These are phyloP conservation scores for Cercocebus atys DNA, from an alignment of 2,113 vertebrate species.

Conservation along the genomic window DNA sequence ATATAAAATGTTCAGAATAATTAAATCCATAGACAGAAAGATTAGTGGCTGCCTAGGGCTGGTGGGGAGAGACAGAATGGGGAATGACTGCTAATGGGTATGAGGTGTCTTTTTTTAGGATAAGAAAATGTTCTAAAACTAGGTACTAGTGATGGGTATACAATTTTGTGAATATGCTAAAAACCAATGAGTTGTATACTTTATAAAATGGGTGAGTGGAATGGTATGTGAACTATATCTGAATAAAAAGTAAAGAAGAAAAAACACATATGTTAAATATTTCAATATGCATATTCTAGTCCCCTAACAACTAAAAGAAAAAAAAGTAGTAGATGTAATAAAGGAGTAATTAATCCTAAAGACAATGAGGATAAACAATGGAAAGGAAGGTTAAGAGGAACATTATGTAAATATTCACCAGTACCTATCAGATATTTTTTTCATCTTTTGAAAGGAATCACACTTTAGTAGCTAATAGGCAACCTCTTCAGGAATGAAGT, in stretches of 20 bases:
- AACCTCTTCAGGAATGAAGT: constrained; percentile 21
- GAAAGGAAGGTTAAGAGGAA: constrained; percentile 18
- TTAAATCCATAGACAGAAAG: neutral
- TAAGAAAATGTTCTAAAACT: constrained; percentile 21
- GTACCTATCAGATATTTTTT: neutral
- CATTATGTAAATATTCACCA: constrained; percentile 6
- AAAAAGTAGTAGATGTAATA: constrained; percentile 13
- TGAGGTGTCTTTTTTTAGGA: neutral
- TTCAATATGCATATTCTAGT: neutral
- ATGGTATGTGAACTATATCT: neutral
- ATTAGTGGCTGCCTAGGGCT: neutral
- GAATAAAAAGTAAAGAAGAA: constrained; percentile 7
- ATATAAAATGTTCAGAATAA: neutral
- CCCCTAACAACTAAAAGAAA: constrained; percentile 29
- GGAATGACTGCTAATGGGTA: neutral
- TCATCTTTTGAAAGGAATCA: constrained; percentile 5
- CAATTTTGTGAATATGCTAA: neutral
- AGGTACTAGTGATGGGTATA: neutral
- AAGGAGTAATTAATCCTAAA: neutral
- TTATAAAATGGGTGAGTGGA: neutral
- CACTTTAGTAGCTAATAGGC: neutral
- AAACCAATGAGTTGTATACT: neutral
- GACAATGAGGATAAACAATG: neutral
- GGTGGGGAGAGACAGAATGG: neutral
- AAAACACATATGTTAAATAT: neutral